These are phyloP conservation scores for Panonychus citri DNA, from an alignment of 1,140 invertebrate genomes.

Conservation along the genomic window DNA sequence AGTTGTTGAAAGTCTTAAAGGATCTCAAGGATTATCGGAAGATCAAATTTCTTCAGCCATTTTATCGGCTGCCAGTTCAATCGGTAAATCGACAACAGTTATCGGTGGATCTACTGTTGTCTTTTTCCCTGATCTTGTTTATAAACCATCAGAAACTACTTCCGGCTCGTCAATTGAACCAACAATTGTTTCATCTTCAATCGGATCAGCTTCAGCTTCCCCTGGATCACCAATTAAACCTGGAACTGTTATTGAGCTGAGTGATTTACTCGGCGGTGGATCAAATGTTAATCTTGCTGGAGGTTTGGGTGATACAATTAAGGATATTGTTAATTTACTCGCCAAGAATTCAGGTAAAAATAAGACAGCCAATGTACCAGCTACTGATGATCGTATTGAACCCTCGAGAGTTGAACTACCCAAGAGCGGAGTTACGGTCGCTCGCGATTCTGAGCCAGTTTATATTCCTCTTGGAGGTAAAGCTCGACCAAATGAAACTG, in stretches of 20 bases:
- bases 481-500: not conserved
- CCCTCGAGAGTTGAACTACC: slow-evolving; percentile 5
- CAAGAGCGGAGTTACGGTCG: slow-evolving; percentile 12
- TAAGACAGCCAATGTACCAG: not conserved
- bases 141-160: not conserved
- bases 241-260: slow-evolving; percentile 17
- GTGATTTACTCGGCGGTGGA: slow-evolving; percentile 15
- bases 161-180: not conserved
- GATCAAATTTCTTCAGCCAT: slow-evolving; percentile 1
- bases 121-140: slow-evolving; percentile 15
- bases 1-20: not conserved
- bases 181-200: not conserved
- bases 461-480: slow-evolving; percentile 15
- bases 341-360: slow-evolving; percentile 1
- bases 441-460: slow-evolving; percentile 11
- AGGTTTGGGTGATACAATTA: slow-evolving; percentile 17
- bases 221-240: slow-evolving; percentile 13
- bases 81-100: slow-evolving; percentile 8
- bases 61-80: not conserved
- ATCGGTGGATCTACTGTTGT: slow-evolving; percentile 13
- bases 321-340: slow-evolving; percentile 18
- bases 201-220: not conserved
- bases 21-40: not conserved
- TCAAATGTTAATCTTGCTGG: slow-evolving; percentile 15
- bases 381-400: not conserved